Base-by-base conservation (phyloP, 2,113 vertebrate genomes). In the Pitta sordida region DNA sequence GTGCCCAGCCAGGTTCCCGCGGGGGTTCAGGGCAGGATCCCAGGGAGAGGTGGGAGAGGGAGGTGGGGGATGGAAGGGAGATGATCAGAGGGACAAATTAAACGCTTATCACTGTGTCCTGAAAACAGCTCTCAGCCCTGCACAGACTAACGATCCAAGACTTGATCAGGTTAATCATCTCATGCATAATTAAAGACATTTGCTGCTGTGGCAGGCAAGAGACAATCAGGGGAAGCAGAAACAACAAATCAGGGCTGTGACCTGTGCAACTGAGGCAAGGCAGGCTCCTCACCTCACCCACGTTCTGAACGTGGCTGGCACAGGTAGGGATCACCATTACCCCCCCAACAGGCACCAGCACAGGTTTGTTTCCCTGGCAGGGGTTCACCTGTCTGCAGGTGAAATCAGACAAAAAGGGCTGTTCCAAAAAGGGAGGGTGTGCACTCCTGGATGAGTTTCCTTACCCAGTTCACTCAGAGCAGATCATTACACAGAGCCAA, bases 141-240 rank as follows among this genome's bases (percentile, higher is more conserved):
- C 49, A 29, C n/a, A 77, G 90, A 93, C 93, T 91, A 94, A 91
- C 10, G 60, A 91, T 43, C 76, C 51, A 56, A 83, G 87, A 82
- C 80, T 77, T 88, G 52, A 96, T 94, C 87, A 91, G 90, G 87
- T 86, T 95, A 95, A 96, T 96, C 59, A 95, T 86, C 79, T 94
- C 89, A 93, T 77, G 95, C 84, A 94, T 92, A 93, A 96, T 94
- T 94, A 92, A 96, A 94, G 41, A 70, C 34, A 70, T 82, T 91
- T 86, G 85, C 76, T 73, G 73, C 91, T 75, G 36, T 71, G 82
- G 76, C 51, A 91, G 87, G 94, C 85, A 82, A 92, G 69, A 88
- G 87, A 80, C 77, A 91, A 92, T 65, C 60, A 58, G 34, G 82
- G 71, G 73, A 95, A 91, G 30, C 59, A 91, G 70, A 87, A 79